These are phyloP conservation scores for Gallinago stenura DNA, from an alignment of 2,797 vertebrate genomes.

Conservation along the genomic window DNA sequence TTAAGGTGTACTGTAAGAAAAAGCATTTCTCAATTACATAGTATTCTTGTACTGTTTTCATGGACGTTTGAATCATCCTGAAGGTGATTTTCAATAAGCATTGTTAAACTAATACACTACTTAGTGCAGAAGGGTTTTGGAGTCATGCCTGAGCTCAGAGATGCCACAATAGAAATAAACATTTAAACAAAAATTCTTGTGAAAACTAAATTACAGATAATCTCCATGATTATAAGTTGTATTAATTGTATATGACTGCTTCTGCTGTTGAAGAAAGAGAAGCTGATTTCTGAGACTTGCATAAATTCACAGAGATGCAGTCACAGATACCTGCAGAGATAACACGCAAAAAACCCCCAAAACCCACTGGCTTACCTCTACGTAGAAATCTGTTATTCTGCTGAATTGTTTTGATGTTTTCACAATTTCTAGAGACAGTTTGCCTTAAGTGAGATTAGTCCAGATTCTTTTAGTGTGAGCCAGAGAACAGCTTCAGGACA, in stretches of 20 bases:
- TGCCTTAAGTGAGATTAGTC: background rate
- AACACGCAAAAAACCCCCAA: rapidly evolving
- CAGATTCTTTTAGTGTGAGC: background rate
- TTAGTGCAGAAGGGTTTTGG: background rate
- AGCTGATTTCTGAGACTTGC: background rate
- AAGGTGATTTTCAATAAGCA: background rate
- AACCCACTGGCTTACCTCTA: rapidly evolving
- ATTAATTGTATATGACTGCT: background rate
- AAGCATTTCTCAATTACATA: background rate
- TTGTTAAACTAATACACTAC: background rate
- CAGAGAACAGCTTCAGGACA: background rate
- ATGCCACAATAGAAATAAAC: background rate
- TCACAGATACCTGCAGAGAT: background rate
- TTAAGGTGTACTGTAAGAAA: background rate
- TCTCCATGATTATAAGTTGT: background rate
- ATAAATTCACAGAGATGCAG: background rate
- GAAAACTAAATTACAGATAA: background rate
- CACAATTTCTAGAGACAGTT: background rate
- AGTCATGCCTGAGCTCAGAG: background rate
- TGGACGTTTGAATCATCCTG: background rate
- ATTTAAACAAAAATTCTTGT: background rate
- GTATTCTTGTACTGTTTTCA: background rate
- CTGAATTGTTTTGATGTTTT: background rate
- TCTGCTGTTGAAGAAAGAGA: background rate
- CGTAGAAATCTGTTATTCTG: background rate